Evolutionary conservation across 2,113 vertebrate genomes (phyloP), one percentile per base, ranked within the genome.

Genomic region (Ancistrus triradiatus): DNA sequence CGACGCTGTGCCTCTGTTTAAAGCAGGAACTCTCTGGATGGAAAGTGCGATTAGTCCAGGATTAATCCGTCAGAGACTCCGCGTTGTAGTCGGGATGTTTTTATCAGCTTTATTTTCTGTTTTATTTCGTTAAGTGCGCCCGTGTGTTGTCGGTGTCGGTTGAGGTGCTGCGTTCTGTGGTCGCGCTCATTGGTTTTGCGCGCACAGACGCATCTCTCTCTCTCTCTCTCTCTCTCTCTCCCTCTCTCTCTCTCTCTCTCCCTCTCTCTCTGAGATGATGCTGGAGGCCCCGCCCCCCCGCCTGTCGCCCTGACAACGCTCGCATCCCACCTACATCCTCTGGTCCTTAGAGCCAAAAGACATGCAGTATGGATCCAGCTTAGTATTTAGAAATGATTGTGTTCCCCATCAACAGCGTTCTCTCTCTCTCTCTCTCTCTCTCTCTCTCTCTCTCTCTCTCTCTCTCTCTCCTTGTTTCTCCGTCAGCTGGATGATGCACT

Each of bases 221-320:
- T 48, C 28, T 49, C 60, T 63, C 63, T 13, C 68, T 71, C 38
- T 46, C 57, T 52, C 73, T 47, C 62, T 50, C 59, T 27, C 75
- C 33, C 63, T 46, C 63, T 27, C 52, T 44, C 70, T 53, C 68
- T 35, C 43, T 74, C 66, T 74, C 77, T 74, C 50, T 38, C 70
- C 50, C 71, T 68, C 57, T 64, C 25, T 35, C 58, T 62, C 21
- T 58, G 15, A 18, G 40, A 44, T 68, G 67, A 76, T 59, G 51
- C 71, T 81, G 77, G 67, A 73, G 83, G 75, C 80, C 81, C 76
- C 68, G 77, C 72, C 76, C 73, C 72, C 76, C 70, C 76, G 76
- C 74, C 50, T 79, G 82, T 68, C 73, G 80, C 75, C 78, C 31
- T 83, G 79, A 81, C 80, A 86, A 87, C 84, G 77, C 81, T 81